Evolutionary conservation across 2,888 invertebrate genomes (phyloP), one percentile per base, ranked within the genome.

Genomic region (Tetheella fluctuosa): DNA sequence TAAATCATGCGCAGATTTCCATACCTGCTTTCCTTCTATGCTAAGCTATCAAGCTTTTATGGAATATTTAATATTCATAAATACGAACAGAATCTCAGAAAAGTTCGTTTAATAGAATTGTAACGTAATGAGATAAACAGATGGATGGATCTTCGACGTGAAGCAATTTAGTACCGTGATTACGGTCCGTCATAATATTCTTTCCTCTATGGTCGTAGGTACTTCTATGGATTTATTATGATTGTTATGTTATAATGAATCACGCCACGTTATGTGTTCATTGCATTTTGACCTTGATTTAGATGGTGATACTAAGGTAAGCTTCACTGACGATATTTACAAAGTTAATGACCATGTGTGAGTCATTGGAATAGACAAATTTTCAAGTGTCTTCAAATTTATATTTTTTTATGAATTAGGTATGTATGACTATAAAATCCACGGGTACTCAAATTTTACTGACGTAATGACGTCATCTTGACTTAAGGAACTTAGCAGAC

Each of bases 231-330:
- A 54, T 42, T 59, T 37, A 52, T 58, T 54, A 58, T 60, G 52
- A 52, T 57, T 62, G 34, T 57, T 57, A 52, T 54, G 48, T 34
- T 57, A 42, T 53, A 23, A 54, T 57, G 59, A 63, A 55, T 59
- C 57, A 57, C 59, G 57, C 42, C 48, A 20, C 25, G 59, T 56
- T 42, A 39, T n/a, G 54, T 59, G 52, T 59, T 34, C 23, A 59
- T 54, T 58, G 56, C 54, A 61, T 57, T 52, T 39, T 60, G 54
- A 58, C 57, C 59, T 57, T 59, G 37, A 34, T 56, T 53, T 58
- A 56, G 42, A 42, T 17, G 42, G n/a, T 23, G 34, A n/a, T 23
- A 12, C 55, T 20, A 34, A 17, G 13, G 28, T 54, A 25, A 25
- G 53, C 15, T 23, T n/a, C 12, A 17, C 17, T 54, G 20, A 13